Base-by-base conservation (phyloP, 2,113 vertebrate genomes). In the Prionailurus bengalensis region DNA sequence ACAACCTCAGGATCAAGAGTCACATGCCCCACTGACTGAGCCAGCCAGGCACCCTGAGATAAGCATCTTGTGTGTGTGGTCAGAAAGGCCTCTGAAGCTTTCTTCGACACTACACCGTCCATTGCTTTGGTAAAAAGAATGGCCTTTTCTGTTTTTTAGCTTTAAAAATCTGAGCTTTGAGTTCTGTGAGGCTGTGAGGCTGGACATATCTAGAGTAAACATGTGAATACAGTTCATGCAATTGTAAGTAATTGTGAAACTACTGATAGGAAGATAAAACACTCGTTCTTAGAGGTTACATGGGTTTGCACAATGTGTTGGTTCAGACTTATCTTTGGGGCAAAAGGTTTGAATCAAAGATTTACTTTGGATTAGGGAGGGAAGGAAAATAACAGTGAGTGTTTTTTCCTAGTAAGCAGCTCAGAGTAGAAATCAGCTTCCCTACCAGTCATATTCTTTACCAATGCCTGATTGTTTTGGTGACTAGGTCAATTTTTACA, bases 271-370 rank as follows among this genome's bases (percentile, higher is more conserved):
- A 82, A 21, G 16, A 80, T 10, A 9, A 51, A 84, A 16, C 27
- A 13, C 42, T 48, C 71, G 42, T 74, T 45, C 29, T 73, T 74
- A 81, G 91, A 39, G 13, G 27, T 71, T 58, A 86, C 73, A 65
- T 93, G 88, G 23, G 25, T 79, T 92, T 66, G 17, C 3, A 21
- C 19, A 36, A 27, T 73, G 48, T 74, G 68, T 93, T 93, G 33
- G 9, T 45, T 81, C 15, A 74, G 70, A 31, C 65, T 53, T 89
- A 5, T 51, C 48, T 58, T 83, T 11, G 39, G 80, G 39, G 11
- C 29, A 7, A 86, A 71, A 92, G 61, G 29, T 87, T 94, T 58
- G 13, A 90, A n/a, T 73, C 63, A 74, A 42, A 97, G 96, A 53
- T 90, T 95, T 82, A 27, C 36, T 55, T 4, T 3, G 94, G 65